phyloP scores from a whole-genome alignment of 2,888 invertebrate species.

The Lissocephala sabroskyi region DNA sequence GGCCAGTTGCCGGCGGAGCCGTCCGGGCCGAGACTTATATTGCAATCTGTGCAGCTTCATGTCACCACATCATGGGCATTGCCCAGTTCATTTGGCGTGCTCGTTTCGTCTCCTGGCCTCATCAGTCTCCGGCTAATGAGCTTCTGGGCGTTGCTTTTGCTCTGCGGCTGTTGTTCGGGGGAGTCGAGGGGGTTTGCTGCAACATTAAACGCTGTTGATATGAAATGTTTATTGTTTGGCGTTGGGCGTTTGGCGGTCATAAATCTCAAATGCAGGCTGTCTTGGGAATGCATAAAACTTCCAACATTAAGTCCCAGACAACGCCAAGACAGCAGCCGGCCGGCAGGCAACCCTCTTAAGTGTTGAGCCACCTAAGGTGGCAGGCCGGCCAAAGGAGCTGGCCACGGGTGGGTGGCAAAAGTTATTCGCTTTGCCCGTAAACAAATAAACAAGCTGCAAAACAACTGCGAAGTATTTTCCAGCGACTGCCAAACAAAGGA shows the following conservation, averaged over 20 bases:
- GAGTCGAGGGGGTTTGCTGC: no score
- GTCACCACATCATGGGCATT: conserved; percentile 54
- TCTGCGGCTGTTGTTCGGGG: background rate
- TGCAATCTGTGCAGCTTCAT: conserved; percentile 64
- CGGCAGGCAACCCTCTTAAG: conserved; percentile 18
- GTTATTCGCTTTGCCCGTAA: conserved; percentile 24
- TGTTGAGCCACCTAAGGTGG: conserved; percentile 8
- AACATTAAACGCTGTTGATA: conserved; percentile 27
- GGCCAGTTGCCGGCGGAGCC: conserved; percentile 41
- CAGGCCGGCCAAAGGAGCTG: background rate
- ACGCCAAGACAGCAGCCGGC: no score
- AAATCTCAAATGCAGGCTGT: conserved; percentile 41
- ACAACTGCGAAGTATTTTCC: conserved; percentile 35
- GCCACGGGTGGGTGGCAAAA: conserved; percentile 16
- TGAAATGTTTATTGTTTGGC: conserved; percentile 37
- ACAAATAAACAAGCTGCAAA: conserved; percentile 31
- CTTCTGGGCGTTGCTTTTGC: conserved; percentile 40
- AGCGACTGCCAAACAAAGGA: conserved; percentile 28
- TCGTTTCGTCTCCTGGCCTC: background rate
- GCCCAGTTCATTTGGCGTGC: conserved; percentile 17
- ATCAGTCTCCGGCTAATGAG: conserved; percentile 42
- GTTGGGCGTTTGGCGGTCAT: conserved; percentile 25
- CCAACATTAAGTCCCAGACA: conserved; percentile 30
- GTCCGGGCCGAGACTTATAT: conserved; percentile 33
- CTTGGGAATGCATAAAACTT: conserved; percentile 44